Conservation (phyloP, 2,888 invertebrate genomes). For the Melanostoma mellinum region DNA sequence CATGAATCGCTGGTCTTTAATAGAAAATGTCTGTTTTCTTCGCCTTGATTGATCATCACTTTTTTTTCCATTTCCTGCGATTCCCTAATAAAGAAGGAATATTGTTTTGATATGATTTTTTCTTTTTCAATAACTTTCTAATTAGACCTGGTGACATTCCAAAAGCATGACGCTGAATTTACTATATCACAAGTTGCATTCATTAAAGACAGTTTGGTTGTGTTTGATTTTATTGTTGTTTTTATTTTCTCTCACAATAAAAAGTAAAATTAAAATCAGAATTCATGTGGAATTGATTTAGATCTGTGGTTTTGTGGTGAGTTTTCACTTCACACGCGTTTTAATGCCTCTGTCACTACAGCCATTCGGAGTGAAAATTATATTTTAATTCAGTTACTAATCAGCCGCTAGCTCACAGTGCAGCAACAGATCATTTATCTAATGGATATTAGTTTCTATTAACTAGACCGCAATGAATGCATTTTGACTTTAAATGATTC, state of each 20-base stretch:
- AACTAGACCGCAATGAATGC: conserved; percentile 62
- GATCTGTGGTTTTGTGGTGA: conserved; percentile 41
- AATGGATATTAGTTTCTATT: conserved; percentile 56
- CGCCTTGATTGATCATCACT: conserved; percentile 35
- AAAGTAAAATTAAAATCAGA: conserved; percentile 61
- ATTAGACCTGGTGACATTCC: conserved; percentile 21
- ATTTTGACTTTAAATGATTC: too few species aligned
- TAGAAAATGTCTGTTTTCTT: conserved; percentile 45
- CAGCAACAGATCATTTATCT: conserved; percentile 37
- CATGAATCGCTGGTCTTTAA: conserved; percentile 12
- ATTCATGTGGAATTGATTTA: conserved; percentile 42
- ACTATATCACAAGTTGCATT: neutral
- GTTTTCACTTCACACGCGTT: conserved; percentile 59
- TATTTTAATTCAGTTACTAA: conserved; percentile 65
- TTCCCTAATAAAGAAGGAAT: conserved; percentile 50
- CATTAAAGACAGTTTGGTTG: neutral
- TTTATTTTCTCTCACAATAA: conserved; percentile 11
- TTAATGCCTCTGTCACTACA: conserved; percentile 22
- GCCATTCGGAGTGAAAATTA: conserved; percentile 29
- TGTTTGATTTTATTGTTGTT: neutral
- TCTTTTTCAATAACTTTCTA: conserved; percentile 54
- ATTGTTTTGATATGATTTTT: conserved; percentile 11
- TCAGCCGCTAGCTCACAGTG: conserved; percentile 49
- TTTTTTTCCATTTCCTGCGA: conserved; percentile 21
- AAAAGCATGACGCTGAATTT: conserved; percentile 18